A percentile compares a stretch with the other conserved stretches of the same genome.
Conservation (phyloP, 1,140 invertebrate genomes). For the Panagrolaimus sp. region DNA sequence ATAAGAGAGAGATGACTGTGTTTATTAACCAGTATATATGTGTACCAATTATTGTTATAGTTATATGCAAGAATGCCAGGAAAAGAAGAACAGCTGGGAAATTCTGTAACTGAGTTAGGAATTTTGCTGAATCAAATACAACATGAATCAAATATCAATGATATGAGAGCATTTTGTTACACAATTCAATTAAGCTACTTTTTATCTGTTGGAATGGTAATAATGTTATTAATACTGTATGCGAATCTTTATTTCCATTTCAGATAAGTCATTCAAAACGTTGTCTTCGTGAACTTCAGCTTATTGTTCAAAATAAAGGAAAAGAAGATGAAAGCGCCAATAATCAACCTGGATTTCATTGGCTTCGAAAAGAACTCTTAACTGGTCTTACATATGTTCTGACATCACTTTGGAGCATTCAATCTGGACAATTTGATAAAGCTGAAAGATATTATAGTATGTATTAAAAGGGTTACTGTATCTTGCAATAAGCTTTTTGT, state of each 20-base stretch:
- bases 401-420: neutral
- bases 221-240: no score
- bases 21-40: neutral
- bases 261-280: conserved; percentile 9
- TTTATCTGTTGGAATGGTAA: conserved; percentile 7
- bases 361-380: conserved; percentile 9
- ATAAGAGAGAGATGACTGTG: neutral
- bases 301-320: conserved; percentile 2
- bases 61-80: neutral
- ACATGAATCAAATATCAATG: neutral
- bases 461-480: no score
- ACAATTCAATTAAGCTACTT: conserved; percentile 5
- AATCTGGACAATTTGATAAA: conserved; percentile 8
- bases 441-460: neutral
- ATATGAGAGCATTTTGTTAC: conserved; percentile 6
- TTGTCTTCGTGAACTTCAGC: neutral
- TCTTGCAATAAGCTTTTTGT: no score
- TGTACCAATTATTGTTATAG: neutral
- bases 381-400: neutral
- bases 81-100: neutral
- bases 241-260: no score
- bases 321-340: neutral
- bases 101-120: neutral
- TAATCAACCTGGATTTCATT: neutral
- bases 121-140: neutral